Conservation (phyloP, 2,797 vertebrate genomes). For the Calcarius lapponicus region DNA sequence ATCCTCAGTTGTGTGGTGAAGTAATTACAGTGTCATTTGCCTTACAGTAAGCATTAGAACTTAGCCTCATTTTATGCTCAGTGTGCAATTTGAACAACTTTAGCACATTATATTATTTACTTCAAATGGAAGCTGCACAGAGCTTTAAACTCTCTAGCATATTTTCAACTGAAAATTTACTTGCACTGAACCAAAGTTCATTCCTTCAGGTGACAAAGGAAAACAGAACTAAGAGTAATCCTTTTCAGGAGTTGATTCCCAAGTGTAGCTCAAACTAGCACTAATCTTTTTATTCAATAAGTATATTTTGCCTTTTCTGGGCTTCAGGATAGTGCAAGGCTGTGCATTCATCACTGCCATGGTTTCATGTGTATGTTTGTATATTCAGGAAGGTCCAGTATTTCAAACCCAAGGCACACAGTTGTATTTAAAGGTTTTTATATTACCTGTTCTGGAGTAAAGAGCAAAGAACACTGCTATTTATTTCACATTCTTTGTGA, state of each 20-base stretch:
- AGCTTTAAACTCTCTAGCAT: not conserved
- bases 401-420: slow-evolving; percentile 27
- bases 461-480: slow-evolving; percentile 6
- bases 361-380: slow-evolving; percentile 6
- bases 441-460: slow-evolving; percentile 24
- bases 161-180: not conserved
- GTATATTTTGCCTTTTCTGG: not conserved
- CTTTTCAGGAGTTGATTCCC: not conserved
- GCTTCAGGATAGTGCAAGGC: slow-evolving; percentile 42
- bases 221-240: not conserved
- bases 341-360: slow-evolving; percentile 39
- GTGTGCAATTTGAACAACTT: slow-evolving; percentile 16
- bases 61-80: slow-evolving; percentile 17
- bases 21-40: not conserved
- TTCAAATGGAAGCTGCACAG: not conserved
- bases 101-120: not conserved
- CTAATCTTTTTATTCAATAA: slow-evolving; percentile 21
- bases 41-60: not conserved
- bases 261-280: not conserved
- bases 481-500: not conserved
- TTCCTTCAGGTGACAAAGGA: not conserved
- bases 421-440: slow-evolving; percentile 42
- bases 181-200: not conserved
- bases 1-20: not conserved
- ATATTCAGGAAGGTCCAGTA: not conserved